Percentiles rank a stretch among this genome's conserved stretches.
phyloP scores from a whole-genome alignment of 2,797 vertebrate genomes.

The Erithacus rubecula region DNA sequence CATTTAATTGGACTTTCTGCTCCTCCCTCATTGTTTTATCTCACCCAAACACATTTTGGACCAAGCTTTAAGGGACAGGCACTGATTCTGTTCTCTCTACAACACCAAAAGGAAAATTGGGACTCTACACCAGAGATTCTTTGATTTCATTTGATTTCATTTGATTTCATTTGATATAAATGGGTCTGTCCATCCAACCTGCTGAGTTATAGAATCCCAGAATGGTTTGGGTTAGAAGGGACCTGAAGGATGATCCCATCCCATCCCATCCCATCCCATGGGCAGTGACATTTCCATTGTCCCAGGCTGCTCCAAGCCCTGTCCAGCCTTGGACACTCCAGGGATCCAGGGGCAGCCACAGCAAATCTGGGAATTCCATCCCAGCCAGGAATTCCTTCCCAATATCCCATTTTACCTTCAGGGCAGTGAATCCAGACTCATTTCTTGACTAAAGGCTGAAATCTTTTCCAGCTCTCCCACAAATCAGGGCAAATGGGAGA shows the following conservation, averaged over 20 bases:
- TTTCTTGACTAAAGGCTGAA: not conserved
- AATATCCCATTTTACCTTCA: no score
- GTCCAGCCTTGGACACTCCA: rapidly evolving
- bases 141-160: not conserved
- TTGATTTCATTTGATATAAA: not conserved
- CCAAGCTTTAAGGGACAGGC: not conserved
- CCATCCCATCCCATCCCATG: no score
- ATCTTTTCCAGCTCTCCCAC: not conserved
- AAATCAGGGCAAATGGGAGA: not conserved
- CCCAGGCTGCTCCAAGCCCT: rapidly evolving
- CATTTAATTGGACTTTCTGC: not conserved
- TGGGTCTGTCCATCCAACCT: not conserved
- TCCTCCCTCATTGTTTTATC: not conserved
- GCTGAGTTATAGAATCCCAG: not conserved
- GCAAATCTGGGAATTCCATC: rapidly evolving
- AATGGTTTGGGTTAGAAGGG: not conserved
- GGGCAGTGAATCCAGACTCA: not conserved
- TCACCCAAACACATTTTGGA: not conserved
- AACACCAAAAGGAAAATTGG: not conserved
- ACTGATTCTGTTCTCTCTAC: rapidly evolving
- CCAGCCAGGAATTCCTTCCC: not conserved
- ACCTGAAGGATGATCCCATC: no score
- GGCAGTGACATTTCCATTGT: rapidly evolving
- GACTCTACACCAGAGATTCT: no score
- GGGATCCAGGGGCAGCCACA: not conserved